Evolutionary conservation across 1,140 invertebrate species (phyloP).

Genomic region (Magallana ariakensis): DNA sequence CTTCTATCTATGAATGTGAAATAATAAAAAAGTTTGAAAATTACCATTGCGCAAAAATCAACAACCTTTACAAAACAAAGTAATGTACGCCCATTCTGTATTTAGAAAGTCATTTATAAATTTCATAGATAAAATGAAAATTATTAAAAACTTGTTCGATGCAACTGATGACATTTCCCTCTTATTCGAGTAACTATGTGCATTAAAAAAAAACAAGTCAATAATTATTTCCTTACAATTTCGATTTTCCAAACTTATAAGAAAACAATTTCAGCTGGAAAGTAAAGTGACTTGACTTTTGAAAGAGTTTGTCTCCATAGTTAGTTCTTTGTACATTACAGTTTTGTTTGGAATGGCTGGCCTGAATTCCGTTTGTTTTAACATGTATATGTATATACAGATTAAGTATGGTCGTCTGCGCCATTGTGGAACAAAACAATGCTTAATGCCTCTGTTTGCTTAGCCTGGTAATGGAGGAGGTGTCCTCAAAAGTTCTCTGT

Average conservation of each 20-base stretch:
- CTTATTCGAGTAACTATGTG: too few relatives aligned
- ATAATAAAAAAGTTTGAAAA: neutral
- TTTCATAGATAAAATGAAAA: neutral
- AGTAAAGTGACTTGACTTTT: neutral
- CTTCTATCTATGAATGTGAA: neutral
- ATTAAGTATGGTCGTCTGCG: slow-evolving; percentile 24
- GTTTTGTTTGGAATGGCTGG: slow-evolving; percentile 23
- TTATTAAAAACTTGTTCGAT: neutral
- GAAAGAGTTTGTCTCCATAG: neutral
- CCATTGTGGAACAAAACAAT: slow-evolving; percentile 33
- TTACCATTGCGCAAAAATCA: neutral
- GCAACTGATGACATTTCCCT: too few relatives aligned
- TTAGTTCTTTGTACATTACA: slow-evolving; percentile 16
- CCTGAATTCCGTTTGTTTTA: slow-evolving; percentile 29
- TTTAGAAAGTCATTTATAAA: neutral
- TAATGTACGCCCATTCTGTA: neutral
- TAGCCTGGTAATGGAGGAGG: slow-evolving; percentile 12
- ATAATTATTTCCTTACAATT: too few relatives aligned
- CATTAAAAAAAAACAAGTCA: too few relatives aligned
- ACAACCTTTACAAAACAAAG: neutral
- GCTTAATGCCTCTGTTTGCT: slow-evolving; percentile 32
- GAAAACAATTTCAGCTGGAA: neutral
- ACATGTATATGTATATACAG: slow-evolving; percentile 37
- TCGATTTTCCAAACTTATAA: too few relatives aligned
- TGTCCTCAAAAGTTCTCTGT: slow-evolving; percentile 30